Evolutionary conservation across 2,113 vertebrate genomes (phyloP), one percentile per base, ranked within the genome.

Genomic region (Calyptommatus sinebrachiatus): DNA sequence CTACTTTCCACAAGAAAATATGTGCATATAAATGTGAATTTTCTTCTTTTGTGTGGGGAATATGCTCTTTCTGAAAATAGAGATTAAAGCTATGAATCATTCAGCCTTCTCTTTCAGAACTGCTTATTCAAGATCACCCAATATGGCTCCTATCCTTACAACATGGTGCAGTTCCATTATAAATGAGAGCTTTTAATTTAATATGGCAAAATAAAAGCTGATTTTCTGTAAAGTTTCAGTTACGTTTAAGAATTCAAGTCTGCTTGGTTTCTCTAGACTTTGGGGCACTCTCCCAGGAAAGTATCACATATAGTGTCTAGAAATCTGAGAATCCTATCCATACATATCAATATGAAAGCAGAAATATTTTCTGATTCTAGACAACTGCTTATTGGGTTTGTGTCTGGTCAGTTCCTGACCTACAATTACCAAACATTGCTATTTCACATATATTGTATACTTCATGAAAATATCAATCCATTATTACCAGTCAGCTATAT

Each of bases 61-160:
- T 57, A 18, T 57, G n/a, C 14, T 29, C n/a, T 67, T 67, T 57
- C n/a, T 61, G n/a, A 53, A 69, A 69, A 12, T 12, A 5, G 21
- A 8, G 53, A 70, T 16, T 18, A 69, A 24, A 46, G 67, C 2
- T 63, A 80, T 9, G 48, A 45, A 26, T 16, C 50, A 67, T 24
- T 68, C 48, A 28, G 14, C 41, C 18, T 60, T 60, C 10, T n/a
- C 31, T 24, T 11, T 28, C 8, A 20, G n/a, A 73, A 7, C 14
- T 79, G 72, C 28, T 66, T 48, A 29, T 61, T 79, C 63, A 45
- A 75, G 35, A 45, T 45, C 53, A 68, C 60, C 31, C 63, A 81
- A 28, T 22, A 50, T 29, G 41, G 14, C 26, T 48, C 11, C 12
- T 31, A 31, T 53, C 12, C 26, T 45, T 28, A 68, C 29, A 11